phyloP scores from a whole-genome alignment of 2,888 invertebrate species.

The Cryptus viduatorius region DNA sequence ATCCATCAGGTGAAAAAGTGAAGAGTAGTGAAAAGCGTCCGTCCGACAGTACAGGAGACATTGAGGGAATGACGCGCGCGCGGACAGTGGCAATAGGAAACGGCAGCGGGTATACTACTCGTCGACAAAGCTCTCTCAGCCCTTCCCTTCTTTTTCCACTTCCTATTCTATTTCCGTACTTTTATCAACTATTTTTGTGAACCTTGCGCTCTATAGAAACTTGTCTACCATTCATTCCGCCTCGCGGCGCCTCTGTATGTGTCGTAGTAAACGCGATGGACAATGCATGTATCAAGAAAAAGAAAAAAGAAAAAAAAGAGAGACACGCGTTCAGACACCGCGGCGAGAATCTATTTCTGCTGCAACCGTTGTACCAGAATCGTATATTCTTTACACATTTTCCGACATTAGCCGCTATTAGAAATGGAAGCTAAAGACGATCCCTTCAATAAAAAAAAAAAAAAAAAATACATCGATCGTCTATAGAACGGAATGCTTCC shows the following conservation, averaged over 20 bases:
- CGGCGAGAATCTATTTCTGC: neutral
- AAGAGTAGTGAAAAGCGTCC: slow-evolving; percentile 10
- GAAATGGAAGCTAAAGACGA: no score
- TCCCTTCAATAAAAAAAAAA: no score
- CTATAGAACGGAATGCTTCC: no score
- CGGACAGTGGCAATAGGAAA: slow-evolving; percentile 12
- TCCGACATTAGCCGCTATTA: no score
- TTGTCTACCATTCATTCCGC: slow-evolving; percentile 46
- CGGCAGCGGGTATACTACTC: slow-evolving; percentile 17
- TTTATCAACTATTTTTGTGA: slow-evolving; percentile 54
- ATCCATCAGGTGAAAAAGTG: slow-evolving; percentile 20
- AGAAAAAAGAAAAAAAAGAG: neutral
- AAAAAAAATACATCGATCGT: no score
- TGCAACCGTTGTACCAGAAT: neutral
- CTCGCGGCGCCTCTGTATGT: slow-evolving; percentile 12
- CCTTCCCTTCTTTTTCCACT: neutral
- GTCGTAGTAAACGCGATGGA: slow-evolving; percentile 14
- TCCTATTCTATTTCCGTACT: slow-evolving; percentile 57
- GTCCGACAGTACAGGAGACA: slow-evolving; percentile 9
- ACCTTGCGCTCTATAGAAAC: slow-evolving; percentile 32
- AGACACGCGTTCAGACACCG: neutral
- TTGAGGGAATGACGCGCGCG: slow-evolving; percentile 42
- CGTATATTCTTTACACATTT: neutral
- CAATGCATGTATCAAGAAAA: neutral
- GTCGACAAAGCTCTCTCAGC: slow-evolving; percentile 32